These are phyloP conservation scores for Drosophila kanapiae DNA, from an alignment of 1,140 invertebrate species.

Conservation along the genomic window DNA sequence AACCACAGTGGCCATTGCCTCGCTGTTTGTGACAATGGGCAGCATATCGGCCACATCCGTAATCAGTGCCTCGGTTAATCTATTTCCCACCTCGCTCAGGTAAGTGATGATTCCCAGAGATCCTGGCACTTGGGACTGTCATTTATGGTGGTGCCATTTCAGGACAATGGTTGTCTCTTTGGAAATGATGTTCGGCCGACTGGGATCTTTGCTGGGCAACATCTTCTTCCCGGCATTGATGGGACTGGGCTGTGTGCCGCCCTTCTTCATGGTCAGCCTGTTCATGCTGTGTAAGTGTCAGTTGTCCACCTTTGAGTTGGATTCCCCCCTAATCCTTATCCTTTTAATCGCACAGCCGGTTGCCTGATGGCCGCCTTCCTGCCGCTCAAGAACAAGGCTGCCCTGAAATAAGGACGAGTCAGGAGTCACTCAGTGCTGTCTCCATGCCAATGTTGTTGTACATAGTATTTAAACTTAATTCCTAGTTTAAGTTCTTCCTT, in stretches of 20 bases:
- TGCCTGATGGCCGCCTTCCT: slow-evolving; percentile 68
- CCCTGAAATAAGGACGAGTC: slow-evolving; percentile 52
- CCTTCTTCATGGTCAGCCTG: slow-evolving; percentile 75
- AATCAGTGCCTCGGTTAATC: slow-evolving; percentile 74
- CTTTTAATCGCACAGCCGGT: slow-evolving; percentile 46
- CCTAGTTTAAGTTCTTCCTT: slow-evolving; percentile 31
- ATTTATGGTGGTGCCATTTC: neutral
- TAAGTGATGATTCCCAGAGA: slow-evolving; percentile 14
- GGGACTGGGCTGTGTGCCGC: slow-evolving; percentile 72
- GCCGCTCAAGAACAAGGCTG: slow-evolving; percentile 74
- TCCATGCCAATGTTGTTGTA: slow-evolving; percentile 7
- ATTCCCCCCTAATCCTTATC: neutral
- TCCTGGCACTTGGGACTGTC: neutral
- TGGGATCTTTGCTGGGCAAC: slow-evolving; percentile 73
- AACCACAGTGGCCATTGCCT: slow-evolving; percentile 69
- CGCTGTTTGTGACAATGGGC: slow-evolving; percentile 75
- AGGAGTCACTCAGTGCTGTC: neutral
- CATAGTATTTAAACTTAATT: slow-evolving; percentile 41
- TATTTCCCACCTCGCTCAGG: slow-evolving; percentile 81
- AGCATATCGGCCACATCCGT: slow-evolving; percentile 77
- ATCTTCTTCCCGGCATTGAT: slow-evolving; percentile 78
- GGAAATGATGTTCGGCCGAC: slow-evolving; percentile 79
- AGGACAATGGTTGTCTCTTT: slow-evolving; percentile 79
- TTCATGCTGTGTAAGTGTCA: slow-evolving; percentile 75
- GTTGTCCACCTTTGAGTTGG: neutral